Base-by-base conservation (phyloP, 2,113 vertebrate genomes). In the Anseranas semipalmata region DNA sequence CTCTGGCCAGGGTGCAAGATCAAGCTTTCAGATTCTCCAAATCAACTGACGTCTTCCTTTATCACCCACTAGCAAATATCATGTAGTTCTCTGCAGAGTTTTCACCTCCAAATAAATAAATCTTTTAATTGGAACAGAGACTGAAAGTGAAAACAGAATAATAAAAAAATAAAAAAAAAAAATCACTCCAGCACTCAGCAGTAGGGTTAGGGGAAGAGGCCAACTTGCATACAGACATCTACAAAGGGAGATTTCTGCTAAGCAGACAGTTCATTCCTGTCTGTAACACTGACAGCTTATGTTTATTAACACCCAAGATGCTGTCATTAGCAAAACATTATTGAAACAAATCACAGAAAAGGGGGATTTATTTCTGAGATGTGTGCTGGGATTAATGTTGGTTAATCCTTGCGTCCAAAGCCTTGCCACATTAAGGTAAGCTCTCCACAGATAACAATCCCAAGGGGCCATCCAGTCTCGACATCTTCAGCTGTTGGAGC, bases 291-390 rank as follows among this genome's bases (percentile, higher is more conserved):
- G 43, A 16, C 12, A 58, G 16, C 41, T 74, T 21, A 9, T 20
- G 28, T 14, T 59, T 87, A 35, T 30, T 24, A 55, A 28, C 74
- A 35, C 56, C 41, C 46, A 48, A 25, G 39, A 15, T 6, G 10
- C 53, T 76, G 68, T 63, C 73, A 46, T 52, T n/a, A 37, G 35
- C 65, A 90, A 55, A 70, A 70, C 1, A 6, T 17, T 41, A 68
- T 9, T 0, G 0, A 75, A 73, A 41, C 0, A 32, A 45, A 2
- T 21, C n/a, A 28, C 28, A 30, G 22, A 68, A 70, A 55, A 27
- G 18, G 15, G 60, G 27, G 5, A 48, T 70, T 72, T 33, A 30
- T 39, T 79, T 79, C 83, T 68, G 28, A 50, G 60, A 65, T 70
- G 10, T 2, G 24, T 37, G 25, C 35, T 80, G 43, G n/a, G n/a